Base-by-base conservation (phyloP, 2,888 invertebrate species). In the Ichneumoninae sp. region DNA sequence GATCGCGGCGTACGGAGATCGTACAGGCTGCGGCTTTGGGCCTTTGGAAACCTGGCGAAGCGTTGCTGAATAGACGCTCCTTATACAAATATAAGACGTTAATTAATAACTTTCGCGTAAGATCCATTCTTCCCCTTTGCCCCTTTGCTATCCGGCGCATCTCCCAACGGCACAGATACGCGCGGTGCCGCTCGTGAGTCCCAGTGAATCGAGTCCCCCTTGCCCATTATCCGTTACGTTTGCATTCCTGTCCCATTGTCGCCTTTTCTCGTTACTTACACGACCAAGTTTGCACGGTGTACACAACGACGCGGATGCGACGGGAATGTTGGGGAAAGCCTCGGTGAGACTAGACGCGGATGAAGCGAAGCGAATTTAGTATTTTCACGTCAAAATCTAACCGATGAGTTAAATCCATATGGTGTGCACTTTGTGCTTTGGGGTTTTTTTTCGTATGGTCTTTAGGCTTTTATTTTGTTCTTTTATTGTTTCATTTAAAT, bases 201-300 rank as follows among this genome's bases (percentile, higher is more conserved):
- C 10, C 16, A 16, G 36, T 10, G 40, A 52, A 70, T 70, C 71
- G n/a, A 30, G 33, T 33, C 22, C 19, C 57, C 22, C 26, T 22
- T 72, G 0, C 19, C 40, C 54, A 71, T 71, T 54, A 71, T 71
- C 36, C 70, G 4, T 71, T 36, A 54, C 50, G 52, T 62, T 62
- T 62, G 60, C 60, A 33, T n/a, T 33, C 44, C 44, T 7, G 33
- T 33, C 26, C 26, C 40, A 40, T 72, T 60, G 26, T 57, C 5
- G 60, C 44, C 7, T 72, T 60, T 74, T 62, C 47, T 50, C 62
- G 54, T 74, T 47, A 47, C 72, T 26, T 74, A 19, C 22, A 22
- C n/a, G 3, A 5, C 60, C 0, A n/a, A 47, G n/a, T 44, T 74
- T 22, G 6, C 26, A 0, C n/a, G n/a, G 57, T 40, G 57, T 40